A percentile compares a stretch with the other conserved stretches of the same genome.
Evolutionary conservation across 1,140 invertebrate species (phyloP).

Genomic region (Plectrocnemia conspersa): DNA sequence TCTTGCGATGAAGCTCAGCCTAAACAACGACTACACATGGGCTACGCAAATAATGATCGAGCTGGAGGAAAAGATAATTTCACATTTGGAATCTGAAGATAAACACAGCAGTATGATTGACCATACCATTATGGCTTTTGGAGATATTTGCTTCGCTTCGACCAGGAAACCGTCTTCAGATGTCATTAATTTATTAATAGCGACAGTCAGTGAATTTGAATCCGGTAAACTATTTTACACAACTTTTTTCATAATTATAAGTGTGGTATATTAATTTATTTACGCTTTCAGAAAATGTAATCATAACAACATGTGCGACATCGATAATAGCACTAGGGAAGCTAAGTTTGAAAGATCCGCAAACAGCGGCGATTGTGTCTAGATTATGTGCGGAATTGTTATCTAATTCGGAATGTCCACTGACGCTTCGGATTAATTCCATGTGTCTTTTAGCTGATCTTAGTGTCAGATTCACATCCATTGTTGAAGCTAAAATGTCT

Average conservation of each 20-base stretch:
- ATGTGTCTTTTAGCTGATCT: constrained; percentile 45
- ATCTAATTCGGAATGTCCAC: constrained; percentile 33
- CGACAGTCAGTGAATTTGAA: constrained; percentile 12
- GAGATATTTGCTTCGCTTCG: constrained; percentile 18
- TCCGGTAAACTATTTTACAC: too few relatives aligned
- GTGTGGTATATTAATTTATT: constrained; percentile 1
- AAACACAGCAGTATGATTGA: not conserved
- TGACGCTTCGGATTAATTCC: constrained; percentile 42
- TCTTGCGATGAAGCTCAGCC: constrained; percentile 39
- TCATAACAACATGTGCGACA: constrained; percentile 15
- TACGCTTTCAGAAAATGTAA: constrained; percentile 12
- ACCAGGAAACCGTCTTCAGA: constrained; percentile 13
- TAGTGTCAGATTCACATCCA: constrained; percentile 37
- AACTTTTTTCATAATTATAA: not conserved
- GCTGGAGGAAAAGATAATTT: constrained; percentile 15
- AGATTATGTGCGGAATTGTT: constrained; percentile 39
- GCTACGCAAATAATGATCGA: constrained; percentile 25
- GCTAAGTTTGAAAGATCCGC: constrained; percentile 43
- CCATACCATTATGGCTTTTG: constrained; percentile 15
- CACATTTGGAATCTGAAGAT: not conserved
- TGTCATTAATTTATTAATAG: constrained; percentile 11
- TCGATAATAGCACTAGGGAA: constrained; percentile 42
- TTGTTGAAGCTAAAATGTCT: constrained; percentile 28
- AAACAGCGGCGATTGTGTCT: constrained; percentile 38
- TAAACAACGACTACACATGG: constrained; percentile 40